phyloP scores from a whole-genome alignment of 2,113 vertebrate genomes.

The Alligator mississippiensis region DNA sequence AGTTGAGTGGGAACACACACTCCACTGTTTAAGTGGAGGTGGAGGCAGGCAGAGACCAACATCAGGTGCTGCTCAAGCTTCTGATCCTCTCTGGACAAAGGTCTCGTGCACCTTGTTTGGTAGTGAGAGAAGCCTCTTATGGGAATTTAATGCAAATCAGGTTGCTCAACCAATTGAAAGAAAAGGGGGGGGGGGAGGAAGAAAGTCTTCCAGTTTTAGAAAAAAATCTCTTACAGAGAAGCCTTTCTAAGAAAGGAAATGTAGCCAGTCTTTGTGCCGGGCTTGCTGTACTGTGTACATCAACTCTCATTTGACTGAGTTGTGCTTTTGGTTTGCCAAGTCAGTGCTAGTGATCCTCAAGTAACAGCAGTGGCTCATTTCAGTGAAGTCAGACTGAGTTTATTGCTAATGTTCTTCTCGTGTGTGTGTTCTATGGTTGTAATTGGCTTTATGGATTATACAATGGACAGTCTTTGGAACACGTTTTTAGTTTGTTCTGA shows the following conservation, averaged over 20 bases:
- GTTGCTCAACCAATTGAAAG: neutral
- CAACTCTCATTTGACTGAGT: neutral
- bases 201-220: neutral
- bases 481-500: too few relatives aligned
- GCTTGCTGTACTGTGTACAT: neutral
- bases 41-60: neutral
- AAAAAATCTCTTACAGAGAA: too few relatives aligned
- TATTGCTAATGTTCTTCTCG: too few relatives aligned
- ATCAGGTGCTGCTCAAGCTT: neutral
- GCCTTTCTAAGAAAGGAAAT: too few relatives aligned
- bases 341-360: neutral
- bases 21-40: neutral
- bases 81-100: neutral
- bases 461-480: too few relatives aligned
- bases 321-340: neutral
- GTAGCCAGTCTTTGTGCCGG: too few relatives aligned
- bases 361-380: too few relatives aligned
- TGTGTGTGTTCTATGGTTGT: too few relatives aligned
- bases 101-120: neutral
- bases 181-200: neutral
- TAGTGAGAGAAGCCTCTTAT: neutral
- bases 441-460: too few relatives aligned
- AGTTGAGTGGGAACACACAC: neutral
- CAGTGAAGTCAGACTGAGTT: too few relatives aligned
- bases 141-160: neutral